These are phyloP conservation scores for Acronicta alni DNA, from an alignment of 2,888 invertebrate species.

Conservation along the genomic window DNA sequence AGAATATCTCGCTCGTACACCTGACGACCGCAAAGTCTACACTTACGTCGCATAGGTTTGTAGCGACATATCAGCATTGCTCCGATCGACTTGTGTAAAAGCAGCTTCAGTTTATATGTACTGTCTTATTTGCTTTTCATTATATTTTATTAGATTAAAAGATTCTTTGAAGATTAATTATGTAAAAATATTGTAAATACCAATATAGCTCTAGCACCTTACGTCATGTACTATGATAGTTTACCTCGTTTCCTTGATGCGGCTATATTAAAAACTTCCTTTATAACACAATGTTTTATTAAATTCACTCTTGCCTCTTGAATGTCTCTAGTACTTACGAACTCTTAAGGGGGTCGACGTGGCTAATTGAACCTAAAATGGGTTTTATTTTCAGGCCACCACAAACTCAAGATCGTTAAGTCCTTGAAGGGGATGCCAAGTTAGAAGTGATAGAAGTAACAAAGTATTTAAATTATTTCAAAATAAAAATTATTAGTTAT, in stretches of 20 bases:
- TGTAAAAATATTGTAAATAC: conserved; percentile 84
- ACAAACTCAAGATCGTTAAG: conserved; percentile 74
- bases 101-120: conserved; percentile 56
- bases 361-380: conserved; percentile 62
- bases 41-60: conserved; percentile 96
- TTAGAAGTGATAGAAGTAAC: conserved; percentile 85
- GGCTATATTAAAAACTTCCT: conserved; percentile 84
- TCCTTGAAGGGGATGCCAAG: conserved; percentile 82
- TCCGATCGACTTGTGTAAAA: conserved; percentile 49
- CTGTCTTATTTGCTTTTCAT: conserved; percentile 59
- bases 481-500: conserved; percentile 87
- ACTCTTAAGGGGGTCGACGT: conserved; percentile 30
- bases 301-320: conserved; percentile 51
- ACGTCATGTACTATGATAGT: conserved; percentile 80
- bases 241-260: conserved; percentile 80
- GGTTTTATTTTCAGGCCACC: conserved; percentile 84
- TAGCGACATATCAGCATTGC: conserved; percentile 53
- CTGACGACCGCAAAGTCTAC: conserved; percentile 99
- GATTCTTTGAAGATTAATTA: conserved; percentile 59
- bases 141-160: conserved; percentile 57
- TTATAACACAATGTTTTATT: conserved; percentile 77
- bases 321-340: conserved; percentile 42
- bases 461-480: conserved; percentile 87
- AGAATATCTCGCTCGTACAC: conserved; percentile 99
- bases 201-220: conserved; percentile 78